Evolutionary conservation across 1,140 invertebrate species (phyloP).

Genomic region (Melanaphis sacchari): DNA sequence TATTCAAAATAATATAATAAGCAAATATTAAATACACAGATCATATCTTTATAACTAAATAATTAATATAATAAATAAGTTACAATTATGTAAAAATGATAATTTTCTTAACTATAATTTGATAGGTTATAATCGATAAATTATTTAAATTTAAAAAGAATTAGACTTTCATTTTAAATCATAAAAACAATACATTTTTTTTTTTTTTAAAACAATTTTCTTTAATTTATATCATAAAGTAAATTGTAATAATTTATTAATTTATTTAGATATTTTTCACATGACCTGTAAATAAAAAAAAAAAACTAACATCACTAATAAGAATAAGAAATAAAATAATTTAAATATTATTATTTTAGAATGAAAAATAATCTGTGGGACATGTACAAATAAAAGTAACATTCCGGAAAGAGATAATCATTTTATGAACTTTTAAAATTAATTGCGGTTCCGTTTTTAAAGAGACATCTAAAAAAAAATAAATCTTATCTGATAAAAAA

Average conservation of each 20-base stretch:
- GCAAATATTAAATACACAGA: no score
- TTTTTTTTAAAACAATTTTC: neutral
- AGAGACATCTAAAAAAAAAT: neutral
- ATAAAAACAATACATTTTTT: neutral
- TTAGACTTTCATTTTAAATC: neutral
- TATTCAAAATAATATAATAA: neutral
- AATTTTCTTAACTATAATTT: neutral
- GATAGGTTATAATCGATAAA: neutral
- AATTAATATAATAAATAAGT: neutral
- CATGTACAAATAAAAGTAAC: neutral
- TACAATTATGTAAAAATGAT: neutral
- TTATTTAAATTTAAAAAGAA: neutral
- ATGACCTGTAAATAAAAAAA: no score
- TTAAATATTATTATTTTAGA: no score
- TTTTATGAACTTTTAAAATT: conserved; percentile 17
- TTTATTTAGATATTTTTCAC: neutral
- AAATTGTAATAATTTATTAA: neutral
- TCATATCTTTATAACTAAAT: neutral
- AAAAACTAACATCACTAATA: neutral
- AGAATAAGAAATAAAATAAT: neutral
- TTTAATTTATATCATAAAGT: neutral
- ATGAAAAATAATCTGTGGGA: neutral
- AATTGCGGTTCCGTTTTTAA: neutral
- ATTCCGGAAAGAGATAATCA: neutral
- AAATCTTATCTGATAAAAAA: neutral